Evolutionary conservation across 1,140 invertebrate genomes (phyloP).

Genomic region (Elymnias hypermnestra): DNA sequence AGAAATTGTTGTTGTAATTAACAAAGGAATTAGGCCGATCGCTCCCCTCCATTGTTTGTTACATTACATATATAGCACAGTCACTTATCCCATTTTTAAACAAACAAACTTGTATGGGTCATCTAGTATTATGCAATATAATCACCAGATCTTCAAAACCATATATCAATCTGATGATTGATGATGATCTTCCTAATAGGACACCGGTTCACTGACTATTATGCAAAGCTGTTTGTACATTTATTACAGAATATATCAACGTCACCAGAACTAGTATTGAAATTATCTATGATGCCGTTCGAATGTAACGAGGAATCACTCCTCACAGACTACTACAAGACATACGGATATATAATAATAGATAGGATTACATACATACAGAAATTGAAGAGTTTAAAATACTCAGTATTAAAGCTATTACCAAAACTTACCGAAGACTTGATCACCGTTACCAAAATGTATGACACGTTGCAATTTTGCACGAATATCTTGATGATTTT

Average conservation of each 20-base stretch:
- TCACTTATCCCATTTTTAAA: too few species aligned
- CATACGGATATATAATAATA: slow-evolving; percentile 50
- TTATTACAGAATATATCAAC: slow-evolving; percentile 33
- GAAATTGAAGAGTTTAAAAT: slow-evolving; percentile 38
- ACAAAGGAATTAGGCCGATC: too few species aligned
- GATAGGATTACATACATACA: slow-evolving; percentile 53
- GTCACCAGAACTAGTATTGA: slow-evolving; percentile 48
- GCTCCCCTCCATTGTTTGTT: too few species aligned
- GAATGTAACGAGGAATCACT: slow-evolving; percentile 33
- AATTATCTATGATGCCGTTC: slow-evolving; percentile 59
- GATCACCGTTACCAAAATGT: slow-evolving; percentile 41
- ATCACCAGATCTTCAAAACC: too few species aligned
- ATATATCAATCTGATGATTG: too few species aligned
- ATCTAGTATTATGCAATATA: too few species aligned
- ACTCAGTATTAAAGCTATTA: slow-evolving; percentile 38
- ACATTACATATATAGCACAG: too few species aligned
- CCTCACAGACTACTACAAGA: slow-evolving; percentile 46
- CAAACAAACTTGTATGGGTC: too few species aligned
- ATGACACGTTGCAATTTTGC: slow-evolving; percentile 43
- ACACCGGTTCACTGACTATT: too few species aligned
- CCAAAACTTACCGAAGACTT: slow-evolving; percentile 46
- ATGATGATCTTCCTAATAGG: too few species aligned
- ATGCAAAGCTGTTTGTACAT: too few species aligned
- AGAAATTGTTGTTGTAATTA: too few species aligned
- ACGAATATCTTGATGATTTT: slow-evolving; percentile 37